phyloP scores from a whole-genome alignment of 2,888 invertebrate genomes.

The Sarcophaga caerulescens region DNA sequence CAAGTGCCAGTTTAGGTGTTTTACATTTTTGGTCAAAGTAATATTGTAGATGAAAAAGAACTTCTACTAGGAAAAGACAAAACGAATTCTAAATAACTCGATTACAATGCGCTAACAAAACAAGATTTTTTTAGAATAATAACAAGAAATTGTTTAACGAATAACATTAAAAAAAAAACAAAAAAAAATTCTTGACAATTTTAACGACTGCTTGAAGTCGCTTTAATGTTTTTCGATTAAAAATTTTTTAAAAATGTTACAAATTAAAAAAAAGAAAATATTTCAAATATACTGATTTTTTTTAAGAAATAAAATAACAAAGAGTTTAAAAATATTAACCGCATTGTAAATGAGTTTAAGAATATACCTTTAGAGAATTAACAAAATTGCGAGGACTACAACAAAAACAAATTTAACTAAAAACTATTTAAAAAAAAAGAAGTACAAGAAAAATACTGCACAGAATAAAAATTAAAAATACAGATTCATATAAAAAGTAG shows the following conservation, averaged over 20 bases:
- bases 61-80: constrained; percentile 30
- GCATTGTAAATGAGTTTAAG: constrained; percentile 4
- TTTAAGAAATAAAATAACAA: neutral
- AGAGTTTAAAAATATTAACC: neutral
- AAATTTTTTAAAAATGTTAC: too few relatives aligned
- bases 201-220: neutral
- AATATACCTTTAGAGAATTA: constrained; percentile 36
- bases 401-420: constrained; percentile 60
- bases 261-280: neutral
- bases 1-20: constrained; percentile 17
- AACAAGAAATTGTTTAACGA: neutral
- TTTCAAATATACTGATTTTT: neutral
- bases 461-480: constrained; percentile 48
- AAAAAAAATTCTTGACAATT: neutral
- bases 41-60: constrained; percentile 26
- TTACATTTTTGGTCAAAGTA: constrained; percentile 53
- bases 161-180: neutral
- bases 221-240: too few relatives aligned
- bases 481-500: constrained; percentile 46
- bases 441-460: constrained; percentile 44
- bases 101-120: neutral
- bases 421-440: constrained; percentile 36
- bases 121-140: neutral
- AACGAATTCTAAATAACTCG: neutral
- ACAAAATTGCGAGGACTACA: constrained; percentile 59